Evolutionary conservation across 2,888 invertebrate genomes (phyloP), one percentile per base, ranked within the genome.

Genomic region (Lasioglossum leucozonium): DNA sequence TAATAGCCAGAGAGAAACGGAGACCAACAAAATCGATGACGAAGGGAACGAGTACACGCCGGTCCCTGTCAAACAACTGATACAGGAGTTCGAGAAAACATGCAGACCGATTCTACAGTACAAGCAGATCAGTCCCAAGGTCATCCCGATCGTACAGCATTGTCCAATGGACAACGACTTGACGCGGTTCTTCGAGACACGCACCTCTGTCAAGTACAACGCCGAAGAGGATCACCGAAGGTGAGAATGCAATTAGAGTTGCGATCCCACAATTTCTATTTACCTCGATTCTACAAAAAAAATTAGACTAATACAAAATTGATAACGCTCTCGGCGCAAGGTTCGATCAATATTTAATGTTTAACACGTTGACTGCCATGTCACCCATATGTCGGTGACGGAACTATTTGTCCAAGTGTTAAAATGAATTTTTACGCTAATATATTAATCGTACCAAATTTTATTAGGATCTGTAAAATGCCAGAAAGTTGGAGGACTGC

Each of bases 1-100:
- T 8, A 87, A 82, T 34, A 72, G 82, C 71, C 84, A 86, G 26
- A 77, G 79, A 6, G 82, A 69, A 10, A 69, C 44, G 10, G 79
- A 75, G 18, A 72, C 37, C 1, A 58, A 11, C 13, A 72, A 44
- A 5, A 37, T 81, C 8, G 81, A 86, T 4, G 80, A 72, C 42
- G 93, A 91, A 10, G 92, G 93, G 30, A 92, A 77, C 76, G 94
- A 94, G 11, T 94, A 95, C 78, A 95, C 95, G 0, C 95, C 95
- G 51, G 92, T 95, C 6, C 95, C 95, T 13, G 95, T 95, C 3
- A 95, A 95, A 82, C 95, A 95, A 73, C 92, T 97, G 51, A 97
- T 97, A 74, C 95, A 96, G 85, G 96, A 96, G 88, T 97, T 97
- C 89, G 97, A 97, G 91, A 96, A 96, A 90, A 96, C 96, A n/a